Percentiles rank a stretch among this genome's conserved stretches.
These are phyloP conservation scores for Phengaris arion DNA, from an alignment of 2,888 invertebrate genomes.

Conservation along the genomic window DNA sequence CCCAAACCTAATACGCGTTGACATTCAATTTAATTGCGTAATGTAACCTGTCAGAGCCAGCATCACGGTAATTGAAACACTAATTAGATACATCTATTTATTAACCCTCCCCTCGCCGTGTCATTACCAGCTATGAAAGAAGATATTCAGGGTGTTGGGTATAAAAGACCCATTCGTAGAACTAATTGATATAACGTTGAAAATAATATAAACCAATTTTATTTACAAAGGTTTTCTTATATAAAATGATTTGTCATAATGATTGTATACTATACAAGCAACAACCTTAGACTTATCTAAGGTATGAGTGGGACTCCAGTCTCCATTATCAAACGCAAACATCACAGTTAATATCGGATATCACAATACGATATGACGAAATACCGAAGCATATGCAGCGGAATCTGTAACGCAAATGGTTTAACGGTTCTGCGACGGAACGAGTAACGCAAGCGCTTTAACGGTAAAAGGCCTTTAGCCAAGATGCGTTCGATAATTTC, in stretches of 20 bases:
- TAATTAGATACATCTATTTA: conserved; percentile 14
- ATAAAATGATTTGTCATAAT: neutral
- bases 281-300: neutral
- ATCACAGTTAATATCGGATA: neutral
- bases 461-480: no score
- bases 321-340: neutral
- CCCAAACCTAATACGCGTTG: neutral
- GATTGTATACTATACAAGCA: neutral
- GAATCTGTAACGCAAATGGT: neutral
- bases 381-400: conserved; percentile 6
- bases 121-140: neutral
- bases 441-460: neutral
- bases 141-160: neutral
- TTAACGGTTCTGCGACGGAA: neutral
- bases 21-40: conserved; percentile 10
- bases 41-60: conserved; percentile 15
- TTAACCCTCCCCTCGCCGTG: neutral
- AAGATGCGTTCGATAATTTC: no score
- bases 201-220: neutral
- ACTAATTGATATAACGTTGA: neutral
- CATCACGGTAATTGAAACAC: neutral
- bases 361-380: neutral
- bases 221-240: neutral
- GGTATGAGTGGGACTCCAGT: neutral
- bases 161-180: conserved; percentile 1